phyloP scores from a whole-genome alignment of 2,113 vertebrate species.

The Phalacrocorax aristotelis region DNA sequence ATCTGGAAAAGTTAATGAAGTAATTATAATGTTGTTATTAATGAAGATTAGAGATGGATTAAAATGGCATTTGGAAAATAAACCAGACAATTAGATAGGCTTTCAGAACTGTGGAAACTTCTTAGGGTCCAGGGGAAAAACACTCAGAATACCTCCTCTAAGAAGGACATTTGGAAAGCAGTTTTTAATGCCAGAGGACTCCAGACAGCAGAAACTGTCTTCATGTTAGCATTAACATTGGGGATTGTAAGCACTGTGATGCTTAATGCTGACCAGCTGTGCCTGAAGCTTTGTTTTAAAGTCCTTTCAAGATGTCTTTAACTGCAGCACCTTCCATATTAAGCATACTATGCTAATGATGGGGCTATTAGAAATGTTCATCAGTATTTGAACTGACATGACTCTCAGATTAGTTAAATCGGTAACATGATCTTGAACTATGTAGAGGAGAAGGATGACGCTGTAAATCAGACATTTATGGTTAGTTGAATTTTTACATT shows the following conservation, averaged over 20 bases:
- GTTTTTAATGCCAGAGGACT: neutral
- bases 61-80: conserved; percentile 34
- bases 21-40: conserved; percentile 40
- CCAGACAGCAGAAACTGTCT: conserved; percentile 20
- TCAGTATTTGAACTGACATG: neutral
- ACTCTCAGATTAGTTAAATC: neutral
- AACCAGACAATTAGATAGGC: conserved; percentile 1
- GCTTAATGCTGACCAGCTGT: conserved; percentile 31
- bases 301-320: neutral
- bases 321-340: neutral
- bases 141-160: neutral
- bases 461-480: neutral
- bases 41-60: conserved; percentile 36
- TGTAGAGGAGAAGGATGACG: neutral
- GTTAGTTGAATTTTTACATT: neutral
- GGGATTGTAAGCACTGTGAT: neutral
- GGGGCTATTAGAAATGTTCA: neutral
- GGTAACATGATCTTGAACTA: neutral
- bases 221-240: neutral
- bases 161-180: neutral
- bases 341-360: neutral
- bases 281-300: conserved; percentile 22
- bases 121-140: neutral
- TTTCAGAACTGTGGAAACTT: neutral
- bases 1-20: conserved; percentile 45